Conservation (phyloP, 2,797 vertebrate species). For the Myripristis jacobus region DNA sequence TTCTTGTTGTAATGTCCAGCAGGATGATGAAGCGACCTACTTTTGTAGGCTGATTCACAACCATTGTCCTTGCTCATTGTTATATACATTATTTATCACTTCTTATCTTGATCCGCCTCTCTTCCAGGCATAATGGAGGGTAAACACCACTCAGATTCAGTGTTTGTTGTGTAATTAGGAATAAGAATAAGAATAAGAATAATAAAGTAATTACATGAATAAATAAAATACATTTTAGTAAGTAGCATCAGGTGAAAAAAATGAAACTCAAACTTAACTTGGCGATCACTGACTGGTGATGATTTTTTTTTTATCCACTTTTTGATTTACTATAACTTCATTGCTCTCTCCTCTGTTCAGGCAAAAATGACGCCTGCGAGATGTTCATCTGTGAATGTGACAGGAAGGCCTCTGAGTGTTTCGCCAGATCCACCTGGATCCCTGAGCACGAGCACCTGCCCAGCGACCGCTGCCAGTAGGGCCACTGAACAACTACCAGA, state of each 20-base stretch:
- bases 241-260: too few relatives aligned
- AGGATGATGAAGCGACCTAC: not conserved
- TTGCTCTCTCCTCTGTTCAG: constrained; percentile 65
- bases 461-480: constrained; percentile 64
- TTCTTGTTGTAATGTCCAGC: not conserved
- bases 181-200: too few relatives aligned
- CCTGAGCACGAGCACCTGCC: constrained; percentile 56
- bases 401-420: constrained; percentile 84
- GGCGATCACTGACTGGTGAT: not conserved
- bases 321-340: not conserved
- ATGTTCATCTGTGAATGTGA: constrained; percentile 89
- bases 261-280: too few relatives aligned
- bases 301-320: not conserved
- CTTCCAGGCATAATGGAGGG: not conserved
- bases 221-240: too few relatives aligned
- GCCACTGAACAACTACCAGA: not conserved
- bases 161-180: too few relatives aligned
- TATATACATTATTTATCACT: not conserved
- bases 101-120: not conserved
- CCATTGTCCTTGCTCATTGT: too few relatives aligned
- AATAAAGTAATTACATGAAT: too few relatives aligned
- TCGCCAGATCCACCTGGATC: constrained; percentile 76
- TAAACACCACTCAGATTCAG: not conserved
- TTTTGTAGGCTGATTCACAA: too few relatives aligned
- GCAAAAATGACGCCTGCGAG: constrained; percentile 76